Base-by-base conservation (phyloP, 1,140 invertebrate species). In the Ooceraea biroi region DNA sequence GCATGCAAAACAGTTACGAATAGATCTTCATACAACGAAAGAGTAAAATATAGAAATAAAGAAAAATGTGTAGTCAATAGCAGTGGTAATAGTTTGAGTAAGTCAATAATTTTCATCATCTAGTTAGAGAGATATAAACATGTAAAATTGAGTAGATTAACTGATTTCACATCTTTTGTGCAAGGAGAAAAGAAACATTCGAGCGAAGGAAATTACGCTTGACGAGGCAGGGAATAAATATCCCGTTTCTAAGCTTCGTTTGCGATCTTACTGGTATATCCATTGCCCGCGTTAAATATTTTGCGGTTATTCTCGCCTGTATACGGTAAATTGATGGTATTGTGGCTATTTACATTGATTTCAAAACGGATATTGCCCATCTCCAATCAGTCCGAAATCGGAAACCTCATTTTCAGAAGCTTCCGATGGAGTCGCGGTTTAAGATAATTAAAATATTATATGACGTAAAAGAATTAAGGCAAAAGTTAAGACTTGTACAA, bases 271-370 rank as follows among this genome's bases (percentile, higher is more conserved):
- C 30, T 48, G 36, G n/a, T 12, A n/a, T 44, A n/a, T 11, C 25
- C 48, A 36, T 69, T 77, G 41, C 36, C 10, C 7, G 4, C 41
- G 17, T 83, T 27, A 69, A 74, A 69, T 66, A 36, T 66, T 72
- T 46, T 10, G 48, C 25, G 36, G 11, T 25, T 41, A 12, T 46
- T 63, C 19, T 19, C 60, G 50, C 4, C n/a, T 10, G 60, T 77
- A 25, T 25, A 65, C 5, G 60, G 36, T 65, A 58, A 65, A 50
- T 77, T 77, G 73, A n/a, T n/a, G n/a, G n/a, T n/a, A n/a, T n/a
- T n/a, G n/a, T n/a, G n/a, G n/a, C n/a, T n/a, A n/a, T n/a, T n/a
- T n/a, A n/a, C n/a, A n/a, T n/a, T 27, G 73, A 60, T 65, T 48
- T 22, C n/a, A n/a, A 60, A 14, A 19, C 36, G 36, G 22, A 63